phyloP scores from a whole-genome alignment of 37 sponge, comb jelly and placozoan genomes.

The Tethya wilhelma region DNA sequence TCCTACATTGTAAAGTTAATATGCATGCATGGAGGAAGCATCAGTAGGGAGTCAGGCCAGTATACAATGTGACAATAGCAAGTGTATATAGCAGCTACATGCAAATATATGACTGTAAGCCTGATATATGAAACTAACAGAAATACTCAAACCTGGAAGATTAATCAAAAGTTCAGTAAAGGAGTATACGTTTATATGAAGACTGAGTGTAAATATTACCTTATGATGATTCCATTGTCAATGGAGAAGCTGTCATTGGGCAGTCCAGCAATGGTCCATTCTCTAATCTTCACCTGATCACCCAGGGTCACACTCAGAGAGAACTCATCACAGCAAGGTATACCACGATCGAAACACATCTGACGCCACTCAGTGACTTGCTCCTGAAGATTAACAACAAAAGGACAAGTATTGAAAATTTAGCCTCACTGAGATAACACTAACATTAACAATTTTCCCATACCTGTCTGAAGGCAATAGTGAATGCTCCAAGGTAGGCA shows the following conservation, averaged over 20 bases:
- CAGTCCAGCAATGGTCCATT: slow-evolving; percentile 94
- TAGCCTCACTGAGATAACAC: neutral
- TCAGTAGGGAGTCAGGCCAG: no score
- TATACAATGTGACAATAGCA: no score
- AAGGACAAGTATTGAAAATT: neutral
- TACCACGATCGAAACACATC: slow-evolving; percentile 58
- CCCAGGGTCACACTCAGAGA: slow-evolving; percentile 88
- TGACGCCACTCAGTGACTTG: slow-evolving; percentile 85
- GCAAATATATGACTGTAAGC: no score
- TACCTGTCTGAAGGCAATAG: slow-evolving; percentile 88
- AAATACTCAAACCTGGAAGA: no score
- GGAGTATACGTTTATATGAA: no score
- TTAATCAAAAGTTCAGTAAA: no score
- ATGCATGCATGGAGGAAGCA: no score
- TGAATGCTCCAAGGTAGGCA: slow-evolving; percentile 96
- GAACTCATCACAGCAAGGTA: slow-evolving; percentile 85
- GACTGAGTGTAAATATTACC: no score
- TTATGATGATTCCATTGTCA: slow-evolving; percentile 95
- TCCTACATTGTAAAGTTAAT: no score
- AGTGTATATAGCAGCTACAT: no score
- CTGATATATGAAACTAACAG: no score
- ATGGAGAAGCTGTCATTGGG: slow-evolving; percentile 96
- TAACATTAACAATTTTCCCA: neutral
- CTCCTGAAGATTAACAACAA: slow-evolving; percentile 35
- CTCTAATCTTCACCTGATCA: slow-evolving; percentile 87